Conservation (phyloP, 2,888 invertebrate genomes). For the Amphipoea oculea region DNA sequence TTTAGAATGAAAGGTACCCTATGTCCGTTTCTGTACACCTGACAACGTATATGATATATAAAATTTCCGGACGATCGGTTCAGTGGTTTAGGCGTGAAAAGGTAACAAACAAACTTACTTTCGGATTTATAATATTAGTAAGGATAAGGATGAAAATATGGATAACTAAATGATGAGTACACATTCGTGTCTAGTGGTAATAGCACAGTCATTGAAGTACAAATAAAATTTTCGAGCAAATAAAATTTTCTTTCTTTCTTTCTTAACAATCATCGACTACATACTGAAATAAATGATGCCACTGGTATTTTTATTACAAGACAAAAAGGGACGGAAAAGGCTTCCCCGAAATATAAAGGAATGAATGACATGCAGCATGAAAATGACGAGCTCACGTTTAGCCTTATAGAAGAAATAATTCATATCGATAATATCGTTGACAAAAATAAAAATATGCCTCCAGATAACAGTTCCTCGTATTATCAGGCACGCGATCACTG, state of each 20-base stretch:
- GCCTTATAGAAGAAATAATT: conserved; percentile 33
- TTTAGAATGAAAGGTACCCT: too few relatives aligned
- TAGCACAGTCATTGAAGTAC: background rate
- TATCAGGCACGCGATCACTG: conserved; percentile 65
- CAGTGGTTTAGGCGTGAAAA: too few relatives aligned
- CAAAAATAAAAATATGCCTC: conserved; percentile 49
- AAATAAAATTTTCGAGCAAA: too few relatives aligned
- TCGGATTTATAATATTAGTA: too few relatives aligned
- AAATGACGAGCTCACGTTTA: conserved; percentile 21
- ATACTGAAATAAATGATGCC: background rate
- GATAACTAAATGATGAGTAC: too few relatives aligned
- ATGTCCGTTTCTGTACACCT: too few relatives aligned
- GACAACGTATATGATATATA: too few relatives aligned
- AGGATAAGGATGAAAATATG: too few relatives aligned
- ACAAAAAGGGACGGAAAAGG: background rate
- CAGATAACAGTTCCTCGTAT: conserved; percentile 56
- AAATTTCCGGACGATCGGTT: too few relatives aligned
- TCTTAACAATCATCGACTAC: background rate
- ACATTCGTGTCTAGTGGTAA: background rate
- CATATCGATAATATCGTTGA: conserved; percentile 36
- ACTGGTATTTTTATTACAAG: conserved; percentile 4
- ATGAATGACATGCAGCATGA: conserved; percentile 13
- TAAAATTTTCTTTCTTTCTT: too few relatives aligned
- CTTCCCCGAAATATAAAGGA: background rate
- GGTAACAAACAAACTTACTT: too few relatives aligned